These are phyloP conservation scores for Macheiramphus alcinus DNA, from an alignment of 2,113 vertebrate species.

Conservation along the genomic window DNA sequence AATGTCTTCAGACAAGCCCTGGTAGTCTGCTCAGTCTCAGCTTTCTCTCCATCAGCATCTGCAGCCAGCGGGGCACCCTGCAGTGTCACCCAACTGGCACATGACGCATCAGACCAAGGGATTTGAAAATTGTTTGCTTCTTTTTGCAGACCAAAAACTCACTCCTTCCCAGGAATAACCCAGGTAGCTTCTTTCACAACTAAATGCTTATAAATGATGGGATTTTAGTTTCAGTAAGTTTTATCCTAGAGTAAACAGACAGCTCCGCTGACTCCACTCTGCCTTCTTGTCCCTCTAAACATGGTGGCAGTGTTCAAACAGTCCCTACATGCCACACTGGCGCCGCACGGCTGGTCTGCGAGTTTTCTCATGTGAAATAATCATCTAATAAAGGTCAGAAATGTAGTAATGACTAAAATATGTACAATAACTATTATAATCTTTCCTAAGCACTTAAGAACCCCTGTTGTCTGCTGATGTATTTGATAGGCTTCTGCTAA, in stretches of 20 bases:
- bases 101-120: accelerated
- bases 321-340: accelerated
- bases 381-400: slow-evolving; percentile 7
- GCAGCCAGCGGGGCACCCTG: not conserved
- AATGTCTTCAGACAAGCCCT: not conserved
- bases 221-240: not conserved
- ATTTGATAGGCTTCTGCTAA: not conserved
- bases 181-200: not conserved
- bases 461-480: not conserved
- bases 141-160: not conserved
- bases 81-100: not conserved
- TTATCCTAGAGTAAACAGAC: not conserved
- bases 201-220: not conserved
- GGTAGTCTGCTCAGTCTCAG: not conserved
- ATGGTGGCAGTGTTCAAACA: not conserved
- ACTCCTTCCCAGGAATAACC: not conserved
- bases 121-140: not conserved
- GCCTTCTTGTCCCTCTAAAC: not conserved
- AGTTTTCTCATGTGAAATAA: not conserved
- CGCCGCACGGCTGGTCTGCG: accelerated
- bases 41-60: not conserved
- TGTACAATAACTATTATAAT: not conserved
- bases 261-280: not conserved
- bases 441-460: not conserved
- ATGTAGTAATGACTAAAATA: not conserved